phyloP scores from a whole-genome alignment of 53 echinoderm and acorn worm species.

The Crossaster papposus region DNA sequence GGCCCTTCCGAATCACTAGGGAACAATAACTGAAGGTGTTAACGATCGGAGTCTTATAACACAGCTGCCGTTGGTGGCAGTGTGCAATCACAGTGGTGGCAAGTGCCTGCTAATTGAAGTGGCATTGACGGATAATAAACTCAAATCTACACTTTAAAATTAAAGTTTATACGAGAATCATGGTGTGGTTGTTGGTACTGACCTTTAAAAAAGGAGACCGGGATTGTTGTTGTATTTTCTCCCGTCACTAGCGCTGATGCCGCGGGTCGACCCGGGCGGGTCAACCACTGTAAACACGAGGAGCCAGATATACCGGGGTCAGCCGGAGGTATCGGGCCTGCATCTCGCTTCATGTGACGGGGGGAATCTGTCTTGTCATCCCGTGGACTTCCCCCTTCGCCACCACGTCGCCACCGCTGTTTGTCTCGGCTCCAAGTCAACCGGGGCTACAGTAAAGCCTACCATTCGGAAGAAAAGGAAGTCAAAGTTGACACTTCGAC shows the following conservation, averaged over 20 bases:
- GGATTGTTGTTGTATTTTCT: neutral
- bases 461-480: neutral
- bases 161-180: too few relatives aligned
- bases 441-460: neutral
- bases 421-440: constrained; percentile 27
- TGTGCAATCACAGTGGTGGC: neutral
- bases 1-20: neutral
- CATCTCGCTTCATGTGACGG: constrained; percentile 15
- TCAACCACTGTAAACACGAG: constrained; percentile 53
- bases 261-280: constrained; percentile 25
- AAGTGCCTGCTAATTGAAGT: neutral
- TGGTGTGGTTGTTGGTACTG: neutral
- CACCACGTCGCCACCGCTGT: constrained; percentile 51
- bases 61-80: neutral
- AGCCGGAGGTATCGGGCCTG: neutral
- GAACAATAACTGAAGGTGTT: neutral
- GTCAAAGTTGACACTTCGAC: constrained; percentile 19
- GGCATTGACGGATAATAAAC: neutral
- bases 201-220: constrained; percentile 12
- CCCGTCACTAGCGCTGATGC: constrained; percentile 32
- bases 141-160: too few relatives aligned
- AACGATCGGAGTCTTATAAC: neutral
- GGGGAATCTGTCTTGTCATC: constrained; percentile 12
- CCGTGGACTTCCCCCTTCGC: neutral
- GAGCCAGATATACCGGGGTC: constrained; percentile 20